Base-by-base conservation (phyloP, 2,888 invertebrate genomes). In the Ectropis crepuscularia region DNA sequence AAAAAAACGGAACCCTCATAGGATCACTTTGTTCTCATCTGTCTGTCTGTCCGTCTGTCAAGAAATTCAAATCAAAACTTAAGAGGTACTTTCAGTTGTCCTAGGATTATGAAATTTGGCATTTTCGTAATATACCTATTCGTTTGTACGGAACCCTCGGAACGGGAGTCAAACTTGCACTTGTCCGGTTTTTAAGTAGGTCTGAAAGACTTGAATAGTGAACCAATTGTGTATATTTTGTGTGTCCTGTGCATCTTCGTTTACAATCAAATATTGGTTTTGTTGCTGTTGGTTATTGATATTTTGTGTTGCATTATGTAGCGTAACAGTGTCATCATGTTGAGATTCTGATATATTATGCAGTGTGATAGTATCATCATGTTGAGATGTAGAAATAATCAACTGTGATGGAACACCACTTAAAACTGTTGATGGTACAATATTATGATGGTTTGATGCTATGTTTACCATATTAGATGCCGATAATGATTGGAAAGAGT, bases 221-320 rank as follows among this genome's bases (percentile, higher is more conserved):
- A 58, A 58, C 50, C 58, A 58, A 58, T 58, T 50, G 58, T 58
- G 58, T 58, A 58, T 58, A 50, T 58, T 57, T 50, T 58, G 58
- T 58, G 58, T 50, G 57, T 58, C 49, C 50, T 58, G 45, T 58
- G 47, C 58, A 50, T 50, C 50, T 58, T 58, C 58, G 50, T 58
- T 47, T 47, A 47, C 47, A 47, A 47, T 47, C 12, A 47, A 47
- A 47, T 47, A 47, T 47, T 47, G 47, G 47, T 47, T 47, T 47
- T 47, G 47, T 47, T 47, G 47, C 16, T 47, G 47, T 47, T 47
- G 47, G 47, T 12, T 47, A 47, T 47, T 47, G 47, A 16, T 47
- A 47, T 47, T n/a, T n/a, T n/a, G n/a, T n/a, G n/a, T n/a, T n/a
- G n/a, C n/a, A n/a, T n/a, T n/a, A n/a, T n/a, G n/a, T n/a, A n/a